Evolutionary conservation across 2,113 vertebrate genomes (phyloP).

Genomic region (Cheilinus undulatus): DNA sequence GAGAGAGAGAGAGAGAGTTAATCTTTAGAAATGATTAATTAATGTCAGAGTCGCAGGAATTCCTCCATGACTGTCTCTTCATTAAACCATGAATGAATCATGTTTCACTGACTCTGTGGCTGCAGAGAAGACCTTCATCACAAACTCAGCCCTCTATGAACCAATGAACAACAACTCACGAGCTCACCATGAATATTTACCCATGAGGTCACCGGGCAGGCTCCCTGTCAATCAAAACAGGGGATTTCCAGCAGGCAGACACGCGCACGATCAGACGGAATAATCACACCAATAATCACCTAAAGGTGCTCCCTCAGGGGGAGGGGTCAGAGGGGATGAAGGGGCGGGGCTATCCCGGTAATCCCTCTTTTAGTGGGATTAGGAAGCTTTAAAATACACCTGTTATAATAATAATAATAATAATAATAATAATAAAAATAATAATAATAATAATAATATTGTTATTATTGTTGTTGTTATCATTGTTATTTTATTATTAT

Average conservation of each 20-base stretch:
- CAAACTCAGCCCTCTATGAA: conserved; percentile 45
- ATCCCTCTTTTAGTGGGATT: conserved; percentile 5
- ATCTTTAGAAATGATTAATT: conserved; percentile 67
- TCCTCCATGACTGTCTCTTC: conserved; percentile 62
- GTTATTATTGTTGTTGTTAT: too few relatives aligned
- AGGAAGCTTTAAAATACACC: not conserved
- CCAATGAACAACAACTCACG: conserved; percentile 61
- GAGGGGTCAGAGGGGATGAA: not conserved
- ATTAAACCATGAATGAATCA: conserved; percentile 83
- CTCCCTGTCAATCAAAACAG: conserved; percentile 59
- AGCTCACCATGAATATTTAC: conserved; percentile 76
- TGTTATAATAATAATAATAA: not conserved
- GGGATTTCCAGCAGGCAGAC: conserved; percentile 22
- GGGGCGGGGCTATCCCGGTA: not conserved
- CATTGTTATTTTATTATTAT: too few relatives aligned
- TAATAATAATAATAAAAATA: conserved; percentile 3
- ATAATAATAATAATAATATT: too few relatives aligned
- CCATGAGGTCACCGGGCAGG: conserved; percentile 53
- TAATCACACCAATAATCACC: conserved; percentile 43
- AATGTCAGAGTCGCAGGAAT: conserved; percentile 62
- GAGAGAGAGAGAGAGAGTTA: not conserved
- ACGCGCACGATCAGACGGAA: not conserved
- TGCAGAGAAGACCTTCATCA: conserved; percentile 41
- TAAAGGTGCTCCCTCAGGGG: not conserved
- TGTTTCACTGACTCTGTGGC: conserved; percentile 82